Evolutionary conservation across 1,140 invertebrate genomes (phyloP).

Genomic region (Watersipora subatra): DNA sequence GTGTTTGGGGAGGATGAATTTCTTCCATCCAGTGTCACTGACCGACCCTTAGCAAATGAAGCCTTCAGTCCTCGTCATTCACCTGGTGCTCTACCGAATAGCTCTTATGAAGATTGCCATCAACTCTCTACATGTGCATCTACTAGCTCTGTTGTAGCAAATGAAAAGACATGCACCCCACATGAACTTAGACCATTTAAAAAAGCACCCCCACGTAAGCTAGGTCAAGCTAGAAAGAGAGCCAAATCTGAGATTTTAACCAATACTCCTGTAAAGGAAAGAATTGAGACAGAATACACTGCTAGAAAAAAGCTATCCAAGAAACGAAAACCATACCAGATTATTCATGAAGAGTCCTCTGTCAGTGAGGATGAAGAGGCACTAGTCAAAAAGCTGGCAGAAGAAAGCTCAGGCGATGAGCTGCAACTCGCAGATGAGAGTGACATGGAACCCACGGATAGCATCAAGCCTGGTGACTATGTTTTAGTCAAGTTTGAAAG

Average conservation of each 20-base stretch:
- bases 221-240: not conserved
- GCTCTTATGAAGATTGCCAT: not conserved
- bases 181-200: conserved; percentile 2
- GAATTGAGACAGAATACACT: not conserved
- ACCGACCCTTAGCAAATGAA: conserved; percentile 15
- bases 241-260: not conserved
- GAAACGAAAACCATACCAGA: not conserved
- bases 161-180: too few species aligned
- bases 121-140: not conserved
- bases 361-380: not conserved
- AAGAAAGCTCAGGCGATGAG: not conserved
- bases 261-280: not conserved
- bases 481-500: not conserved
- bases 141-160: too few species aligned
- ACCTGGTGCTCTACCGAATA: not conserved
- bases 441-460: not conserved
- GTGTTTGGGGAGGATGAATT: conserved; percentile 34
- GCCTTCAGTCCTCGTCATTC: not conserved
- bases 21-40: conserved; percentile 25
- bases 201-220: not conserved
- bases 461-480: not conserved
- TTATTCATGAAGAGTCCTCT: not conserved
- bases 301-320: not conserved
- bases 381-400: not conserved
- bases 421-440: not conserved